Conservation (phyloP, 2,797 vertebrate species). For the Arremon aurantiirostris region DNA sequence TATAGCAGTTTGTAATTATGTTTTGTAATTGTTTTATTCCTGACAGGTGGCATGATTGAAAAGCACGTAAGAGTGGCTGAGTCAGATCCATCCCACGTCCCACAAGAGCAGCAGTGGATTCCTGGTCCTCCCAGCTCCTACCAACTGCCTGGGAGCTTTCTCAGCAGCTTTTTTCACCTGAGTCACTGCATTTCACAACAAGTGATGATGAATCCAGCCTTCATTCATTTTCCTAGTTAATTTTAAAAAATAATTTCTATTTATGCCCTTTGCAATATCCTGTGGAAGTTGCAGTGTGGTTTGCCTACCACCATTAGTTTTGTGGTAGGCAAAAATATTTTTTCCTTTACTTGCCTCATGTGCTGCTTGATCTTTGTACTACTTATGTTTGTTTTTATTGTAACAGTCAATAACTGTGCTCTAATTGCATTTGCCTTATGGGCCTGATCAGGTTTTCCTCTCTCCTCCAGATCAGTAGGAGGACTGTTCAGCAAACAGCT, state of each 20-base stretch:
- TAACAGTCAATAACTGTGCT: background rate
- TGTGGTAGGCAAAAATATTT: background rate
- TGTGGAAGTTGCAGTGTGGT: background rate
- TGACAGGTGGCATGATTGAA: background rate
- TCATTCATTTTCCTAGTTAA: background rate
- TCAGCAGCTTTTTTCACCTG: background rate
- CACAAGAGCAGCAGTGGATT: background rate
- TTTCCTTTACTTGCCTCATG: background rate
- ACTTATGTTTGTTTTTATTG: background rate
- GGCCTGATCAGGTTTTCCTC: background rate
- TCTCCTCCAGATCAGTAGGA: background rate
- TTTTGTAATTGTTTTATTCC: background rate
- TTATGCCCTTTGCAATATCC: background rate
- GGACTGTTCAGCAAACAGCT: background rate
- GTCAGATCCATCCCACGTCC: background rate
- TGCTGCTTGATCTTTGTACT: background rate
- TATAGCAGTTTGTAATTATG: background rate
- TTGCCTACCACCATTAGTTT: background rate
- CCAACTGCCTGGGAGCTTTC: background rate
- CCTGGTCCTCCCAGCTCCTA: background rate
- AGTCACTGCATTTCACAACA: background rate
- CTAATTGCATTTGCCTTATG: background rate
- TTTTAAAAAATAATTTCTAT: background rate
- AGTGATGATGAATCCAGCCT: background rate
- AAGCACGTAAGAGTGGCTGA: background rate